These are phyloP conservation scores for Chiloscyllium plagiosum DNA, from an alignment of 2,113 vertebrate species.

Conservation along the genomic window DNA sequence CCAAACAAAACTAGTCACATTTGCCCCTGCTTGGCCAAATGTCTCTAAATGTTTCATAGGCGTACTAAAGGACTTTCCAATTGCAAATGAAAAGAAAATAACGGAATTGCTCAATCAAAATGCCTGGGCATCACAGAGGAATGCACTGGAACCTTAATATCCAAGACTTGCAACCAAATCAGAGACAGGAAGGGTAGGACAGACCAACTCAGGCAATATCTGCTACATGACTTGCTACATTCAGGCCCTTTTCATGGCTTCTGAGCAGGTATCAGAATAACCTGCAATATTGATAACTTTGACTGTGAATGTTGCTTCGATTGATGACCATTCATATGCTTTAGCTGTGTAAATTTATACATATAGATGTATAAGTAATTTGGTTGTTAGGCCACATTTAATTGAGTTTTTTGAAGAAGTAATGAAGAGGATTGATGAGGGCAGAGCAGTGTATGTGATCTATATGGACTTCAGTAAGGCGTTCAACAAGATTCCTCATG, in stretches of 20 bases:
- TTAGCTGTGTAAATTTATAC: neutral
- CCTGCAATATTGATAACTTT: neutral
- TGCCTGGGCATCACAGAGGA: slow-evolving; percentile 71
- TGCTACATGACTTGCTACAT: slow-evolving; percentile 76
- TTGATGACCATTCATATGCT: slow-evolving; percentile 11
- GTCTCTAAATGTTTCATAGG: no score
- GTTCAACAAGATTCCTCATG: no score
- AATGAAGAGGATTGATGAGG: no score
- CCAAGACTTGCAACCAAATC: slow-evolving; percentile 66
- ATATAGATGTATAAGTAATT: neutral
- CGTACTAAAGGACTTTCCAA: slow-evolving; percentile 54
- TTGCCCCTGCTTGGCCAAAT: no score
- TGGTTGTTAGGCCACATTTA: neutral
- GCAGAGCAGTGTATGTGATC: no score
- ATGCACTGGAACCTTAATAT: slow-evolving; percentile 61
- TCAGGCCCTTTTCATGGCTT: slow-evolving; percentile 73
- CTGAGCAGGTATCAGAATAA: slow-evolving; percentile 57
- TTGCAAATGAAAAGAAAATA: slow-evolving; percentile 68
- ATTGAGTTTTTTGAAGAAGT: no score
- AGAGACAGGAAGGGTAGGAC: slow-evolving; percentile 67
- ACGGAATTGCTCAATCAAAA: slow-evolving; percentile 68
- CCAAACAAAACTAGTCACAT: no score
- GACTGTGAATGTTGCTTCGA: neutral
- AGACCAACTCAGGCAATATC: slow-evolving; percentile 72
- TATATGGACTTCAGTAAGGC: no score